Evolutionary conservation across 2,888 invertebrate species (phyloP).

Genomic region (Axea sp.): DNA sequence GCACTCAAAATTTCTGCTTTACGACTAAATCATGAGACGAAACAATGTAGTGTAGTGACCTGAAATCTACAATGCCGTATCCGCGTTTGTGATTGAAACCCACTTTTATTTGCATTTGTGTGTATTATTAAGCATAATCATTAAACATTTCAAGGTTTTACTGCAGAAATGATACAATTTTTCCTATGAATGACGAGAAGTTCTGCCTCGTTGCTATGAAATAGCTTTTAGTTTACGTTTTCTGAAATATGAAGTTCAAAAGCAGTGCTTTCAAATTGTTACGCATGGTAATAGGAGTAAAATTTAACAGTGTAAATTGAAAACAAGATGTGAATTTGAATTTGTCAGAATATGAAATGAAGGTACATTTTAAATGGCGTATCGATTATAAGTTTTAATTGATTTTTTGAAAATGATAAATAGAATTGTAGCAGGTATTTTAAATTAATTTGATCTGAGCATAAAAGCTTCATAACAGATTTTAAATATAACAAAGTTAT

Average conservation of each 20-base stretch:
- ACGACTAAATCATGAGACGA: constrained; percentile 53
- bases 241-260: constrained; percentile 35
- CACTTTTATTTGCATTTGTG: constrained; percentile 44
- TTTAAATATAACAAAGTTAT: no score
- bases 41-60: constrained; percentile 51
- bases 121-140: constrained; percentile 41
- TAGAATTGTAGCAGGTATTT: no score
- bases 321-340: constrained; percentile 39
- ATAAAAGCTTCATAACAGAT: no score
- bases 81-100: constrained; percentile 46
- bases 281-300: constrained; percentile 22
- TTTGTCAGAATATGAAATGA: constrained; percentile 19
- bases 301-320: constrained; percentile 30
- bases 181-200: constrained; percentile 35
- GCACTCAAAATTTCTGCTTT: constrained; percentile 49
- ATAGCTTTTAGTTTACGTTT: constrained; percentile 43
- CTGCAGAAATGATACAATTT: constrained; percentile 46
- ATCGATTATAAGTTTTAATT: no score
- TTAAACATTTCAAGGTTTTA: constrained; percentile 37
- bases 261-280: constrained; percentile 39
- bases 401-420: no score
- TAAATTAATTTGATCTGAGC: no score
- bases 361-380: background rate
- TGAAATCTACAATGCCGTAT: constrained; percentile 45
- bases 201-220: constrained; percentile 19